Evolutionary conservation across 2,113 vertebrate species (phyloP), one percentile per base, ranked within the genome.

Genomic region (Scomber scombrus): DNA sequence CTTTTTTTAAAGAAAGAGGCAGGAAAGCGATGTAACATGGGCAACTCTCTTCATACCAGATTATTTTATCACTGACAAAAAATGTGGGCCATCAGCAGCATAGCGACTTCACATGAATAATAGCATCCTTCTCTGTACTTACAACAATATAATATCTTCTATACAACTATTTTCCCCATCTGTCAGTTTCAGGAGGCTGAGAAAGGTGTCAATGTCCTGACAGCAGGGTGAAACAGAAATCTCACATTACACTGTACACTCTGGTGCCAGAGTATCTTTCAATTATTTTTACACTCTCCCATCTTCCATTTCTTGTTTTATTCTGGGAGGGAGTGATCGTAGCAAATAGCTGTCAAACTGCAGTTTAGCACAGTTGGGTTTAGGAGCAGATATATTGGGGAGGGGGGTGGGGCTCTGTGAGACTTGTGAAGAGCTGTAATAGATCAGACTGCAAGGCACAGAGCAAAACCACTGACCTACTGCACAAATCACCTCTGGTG

Each of bases 371-470:
- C 50, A 58, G 64, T 52, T 73, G 19, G 50, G 71, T 66, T 23
- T 55, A 13, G 54, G 26, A 81, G 29, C 29, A 34, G 57, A 72
- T 68, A 60, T 45, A 18, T 14, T 54, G 14, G 67, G 12, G 54
- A 40, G 63, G 15, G 58, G 29, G 23, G 26, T 18, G n/a, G 67
- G 58, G 58, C 68, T 78, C 65, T 68, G 56, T 11, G 14, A 73
- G 43, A 69, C 34, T 67, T 50, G 43, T 21, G 23, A 51, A 72
- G 65, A 2, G 4, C 80, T 29, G 65, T 86, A 86, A 68, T 49
- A 82, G 72, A 64, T 81, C 83, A 81, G 75, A 80, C 49, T 66
- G 75, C 70, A 81, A 87, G 81, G 86, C 89, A 87, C 83, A 89
- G 85, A 89, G 85, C 86, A 85, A 87, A 87, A 85, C 60, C 72